Conservation (phyloP, 2,888 invertebrate genomes). For the Odontocolon sp. region DNA sequence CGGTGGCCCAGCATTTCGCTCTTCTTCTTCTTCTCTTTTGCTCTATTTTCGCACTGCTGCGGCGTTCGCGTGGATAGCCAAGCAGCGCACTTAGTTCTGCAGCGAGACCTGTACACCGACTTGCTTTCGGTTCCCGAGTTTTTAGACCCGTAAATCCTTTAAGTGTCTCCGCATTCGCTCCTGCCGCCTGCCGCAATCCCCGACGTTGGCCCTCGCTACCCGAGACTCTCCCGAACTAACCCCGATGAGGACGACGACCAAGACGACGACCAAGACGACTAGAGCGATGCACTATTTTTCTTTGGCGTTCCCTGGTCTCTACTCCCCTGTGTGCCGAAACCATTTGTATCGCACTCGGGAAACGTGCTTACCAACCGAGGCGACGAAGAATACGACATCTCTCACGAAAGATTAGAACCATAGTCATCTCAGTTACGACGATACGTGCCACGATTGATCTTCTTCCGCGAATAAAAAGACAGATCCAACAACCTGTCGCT, state of each 20-base stretch:
- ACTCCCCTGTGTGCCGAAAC: too few species aligned
- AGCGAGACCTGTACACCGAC: neutral
- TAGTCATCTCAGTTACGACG: conserved; percentile 63
- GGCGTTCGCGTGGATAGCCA: neutral
- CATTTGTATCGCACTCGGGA: conserved; percentile 7
- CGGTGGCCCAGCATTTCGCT: neutral
- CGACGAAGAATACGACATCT: neutral
- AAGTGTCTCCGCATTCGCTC: conserved; percentile 73
- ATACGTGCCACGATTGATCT: conserved; percentile 26
- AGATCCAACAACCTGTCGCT: neutral
- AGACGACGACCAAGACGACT: too few species aligned
- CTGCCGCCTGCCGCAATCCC: too few species aligned
- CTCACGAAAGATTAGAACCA: conserved; percentile 64
- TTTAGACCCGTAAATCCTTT: conserved; percentile 79
- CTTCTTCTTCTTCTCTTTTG: neutral
- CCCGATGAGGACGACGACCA: neutral
- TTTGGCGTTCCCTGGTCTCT: too few species aligned
- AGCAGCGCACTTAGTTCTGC: conserved; percentile 54
- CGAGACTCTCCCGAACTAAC: neutral
- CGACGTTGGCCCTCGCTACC: conserved; percentile 64
- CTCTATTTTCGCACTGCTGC: neutral
- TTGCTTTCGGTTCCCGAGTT: conserved; percentile 68
- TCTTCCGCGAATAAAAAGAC: conserved; percentile 3
- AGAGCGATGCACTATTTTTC: conserved; percentile 62
- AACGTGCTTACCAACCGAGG: neutral